Evolutionary conservation across 2,113 vertebrate genomes (phyloP), one percentile per base, ranked within the genome.

Genomic region (Ammodytes dubius): DNA sequence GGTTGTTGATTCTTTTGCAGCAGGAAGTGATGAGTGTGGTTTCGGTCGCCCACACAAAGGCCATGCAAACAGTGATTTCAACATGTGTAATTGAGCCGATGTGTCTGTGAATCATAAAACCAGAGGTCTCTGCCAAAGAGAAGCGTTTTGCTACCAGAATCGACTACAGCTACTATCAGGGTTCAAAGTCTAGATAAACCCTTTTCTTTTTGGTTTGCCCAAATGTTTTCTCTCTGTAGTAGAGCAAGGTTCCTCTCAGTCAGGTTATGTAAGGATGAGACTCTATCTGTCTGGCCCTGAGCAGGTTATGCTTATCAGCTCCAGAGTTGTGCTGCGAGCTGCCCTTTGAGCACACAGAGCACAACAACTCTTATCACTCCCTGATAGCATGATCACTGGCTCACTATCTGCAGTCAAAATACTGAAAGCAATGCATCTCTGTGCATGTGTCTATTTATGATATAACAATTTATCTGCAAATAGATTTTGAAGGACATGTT

Each of bases 331-430:
- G 74, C 63, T 59, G 11, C 14, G 53, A 67, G 72, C 70, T 91
- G 90, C 83, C 86, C 90, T 93, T 86, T 91, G 82, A 87, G 77
- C 90, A 87, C 14, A 4, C 60, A 67, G 40, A 77, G 58, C 74
- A 59, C 76, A 78, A 70, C 64, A 75, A 27, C 27, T 57, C 73
- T 82, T 88, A 92, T 91, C 88, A 7, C 7, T 4, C 5, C 64
- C 39, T 56, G 90, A 90, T 92, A 88, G 60, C 12, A 0, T 7
- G 19, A 63, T 61, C 71, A 74, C 60, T 86, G 68, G 86, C 64
- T 79, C 69, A 61, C 59, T 39, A 72, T 79, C 69, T 63, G 66
- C 69, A 88, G 87, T 89, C 80, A 92, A 89, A 91, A 90, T 83
- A 88, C 50, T 70, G 53, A 79, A 66, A 56, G 27, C 14, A n/a